phyloP scores from a whole-genome alignment of 2,797 vertebrate species.

The Chelon labrosus region DNA sequence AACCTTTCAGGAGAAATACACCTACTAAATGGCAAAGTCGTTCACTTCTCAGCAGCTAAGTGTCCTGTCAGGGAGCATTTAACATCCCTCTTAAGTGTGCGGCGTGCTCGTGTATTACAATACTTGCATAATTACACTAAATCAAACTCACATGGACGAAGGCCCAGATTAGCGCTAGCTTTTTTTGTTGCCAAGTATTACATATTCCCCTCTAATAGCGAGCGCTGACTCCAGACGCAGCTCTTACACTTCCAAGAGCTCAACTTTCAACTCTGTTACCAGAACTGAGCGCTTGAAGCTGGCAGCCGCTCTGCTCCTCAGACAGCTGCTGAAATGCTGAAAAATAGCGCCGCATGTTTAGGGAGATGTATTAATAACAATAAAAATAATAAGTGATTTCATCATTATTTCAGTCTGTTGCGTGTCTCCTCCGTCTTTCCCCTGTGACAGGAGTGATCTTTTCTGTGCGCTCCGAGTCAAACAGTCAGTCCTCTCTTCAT shows the following conservation, averaged over 20 bases:
- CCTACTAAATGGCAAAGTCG: not conserved
- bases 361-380: not conserved
- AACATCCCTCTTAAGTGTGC: conserved; percentile 14
- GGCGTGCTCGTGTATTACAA: conserved; percentile 13
- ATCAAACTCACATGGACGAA: conserved; percentile 43
- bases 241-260: conserved; percentile 54
- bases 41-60: not conserved
- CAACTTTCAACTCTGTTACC: conserved; percentile 55
- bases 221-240: conserved; percentile 61
- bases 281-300: conserved; percentile 35
- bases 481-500: conserved; percentile 60
- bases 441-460: conserved; percentile 44
- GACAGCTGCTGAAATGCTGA: conserved; percentile 39
- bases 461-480: conserved; percentile 50
- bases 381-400: conserved; percentile 25
- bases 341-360: conserved; percentile 8
- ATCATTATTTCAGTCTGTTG: conserved; percentile 27
- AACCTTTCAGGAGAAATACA: conserved; percentile 22
- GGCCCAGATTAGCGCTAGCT: conserved; percentile 38
- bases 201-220: conserved; percentile 53
- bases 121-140: conserved; percentile 16
- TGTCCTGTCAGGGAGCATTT: not conserved
- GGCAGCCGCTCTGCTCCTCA: conserved; percentile 36
- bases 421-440: conserved; percentile 40
- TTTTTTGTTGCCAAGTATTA: conserved; percentile 46